phyloP scores from a whole-genome alignment of 2,797 vertebrate genomes.

The Molossus alvarezi region DNA sequence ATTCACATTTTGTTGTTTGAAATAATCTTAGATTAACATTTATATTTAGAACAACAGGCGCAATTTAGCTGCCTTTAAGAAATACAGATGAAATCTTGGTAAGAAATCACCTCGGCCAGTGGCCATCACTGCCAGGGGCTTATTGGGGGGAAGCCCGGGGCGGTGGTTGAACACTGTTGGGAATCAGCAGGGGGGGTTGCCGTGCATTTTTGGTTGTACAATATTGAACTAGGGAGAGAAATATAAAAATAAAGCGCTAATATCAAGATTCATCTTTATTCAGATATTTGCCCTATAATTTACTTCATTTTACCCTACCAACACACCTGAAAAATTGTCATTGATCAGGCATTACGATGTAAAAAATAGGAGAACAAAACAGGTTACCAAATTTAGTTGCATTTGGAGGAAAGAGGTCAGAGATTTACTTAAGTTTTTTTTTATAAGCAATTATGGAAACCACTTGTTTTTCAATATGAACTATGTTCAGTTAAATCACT shows the following conservation, averaged over 20 bases:
- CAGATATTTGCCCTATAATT: background rate
- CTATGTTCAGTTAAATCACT: background rate
- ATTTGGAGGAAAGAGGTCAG: background rate
- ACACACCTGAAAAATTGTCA: background rate
- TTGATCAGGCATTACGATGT: background rate
- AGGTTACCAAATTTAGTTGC: background rate
- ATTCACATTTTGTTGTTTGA: background rate
- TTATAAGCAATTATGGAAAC: background rate
- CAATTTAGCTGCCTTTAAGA: background rate
- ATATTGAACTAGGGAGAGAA: background rate
- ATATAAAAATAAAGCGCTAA: background rate
- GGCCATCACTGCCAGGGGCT: background rate
- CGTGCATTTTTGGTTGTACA: background rate
- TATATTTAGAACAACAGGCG: background rate
- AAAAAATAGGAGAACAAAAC: background rate
- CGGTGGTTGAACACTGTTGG: background rate
- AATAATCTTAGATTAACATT: background rate
- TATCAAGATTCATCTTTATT: background rate
- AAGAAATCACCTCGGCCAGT: background rate
- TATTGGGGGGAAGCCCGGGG: background rate
- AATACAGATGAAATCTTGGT: background rate
- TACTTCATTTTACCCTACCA: conserved; percentile 35
- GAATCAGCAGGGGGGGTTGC: background rate
- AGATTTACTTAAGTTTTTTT: no score
- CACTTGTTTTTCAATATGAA: background rate